phyloP scores from a whole-genome alignment of 1,140 invertebrate genomes.

The Harlomillsia oculata region DNA sequence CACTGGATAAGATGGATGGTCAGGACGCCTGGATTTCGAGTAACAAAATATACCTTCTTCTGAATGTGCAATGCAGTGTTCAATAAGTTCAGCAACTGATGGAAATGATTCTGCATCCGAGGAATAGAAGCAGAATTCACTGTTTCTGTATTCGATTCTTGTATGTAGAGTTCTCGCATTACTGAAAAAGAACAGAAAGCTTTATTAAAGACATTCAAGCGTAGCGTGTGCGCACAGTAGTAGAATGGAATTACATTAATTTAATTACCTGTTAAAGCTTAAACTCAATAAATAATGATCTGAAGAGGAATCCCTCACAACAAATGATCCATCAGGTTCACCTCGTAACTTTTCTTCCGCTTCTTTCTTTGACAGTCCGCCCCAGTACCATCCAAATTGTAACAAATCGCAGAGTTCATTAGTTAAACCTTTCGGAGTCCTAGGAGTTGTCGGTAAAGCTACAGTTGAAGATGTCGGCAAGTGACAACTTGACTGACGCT shows the following conservation, averaged over 20 bases:
- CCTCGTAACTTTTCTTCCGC: constrained; percentile 54
- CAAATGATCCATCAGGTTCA: constrained; percentile 65
- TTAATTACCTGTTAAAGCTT: constrained; percentile 44
- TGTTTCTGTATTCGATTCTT: constrained; percentile 56
- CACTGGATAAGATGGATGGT: constrained; percentile 58
- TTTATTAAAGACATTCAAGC: neutral
- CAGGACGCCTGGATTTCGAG: constrained; percentile 53
- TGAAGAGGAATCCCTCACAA: constrained; percentile 65
- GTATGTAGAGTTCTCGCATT: constrained; percentile 61
- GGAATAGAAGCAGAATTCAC: constrained; percentile 56
- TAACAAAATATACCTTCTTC: constrained; percentile 63
- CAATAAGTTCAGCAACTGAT: constrained; percentile 58
- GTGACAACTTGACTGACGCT: too few species aligned
- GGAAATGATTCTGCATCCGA: constrained; percentile 55
- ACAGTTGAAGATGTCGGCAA: neutral
- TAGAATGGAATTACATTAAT: neutral
- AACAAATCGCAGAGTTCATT: constrained; percentile 29
- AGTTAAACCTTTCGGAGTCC: constrained; percentile 20
- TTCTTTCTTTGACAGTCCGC: constrained; percentile 51
- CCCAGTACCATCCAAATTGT: constrained; percentile 46
- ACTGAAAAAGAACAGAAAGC: constrained; percentile 43
- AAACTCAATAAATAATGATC: constrained; percentile 58
- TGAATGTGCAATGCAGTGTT: constrained; percentile 58
- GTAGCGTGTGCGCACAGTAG: neutral
- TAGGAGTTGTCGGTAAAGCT: neutral